Evolutionary conservation across 1,140 invertebrate species (phyloP).

Genomic region (Dendrolimus kikuchii): DNA sequence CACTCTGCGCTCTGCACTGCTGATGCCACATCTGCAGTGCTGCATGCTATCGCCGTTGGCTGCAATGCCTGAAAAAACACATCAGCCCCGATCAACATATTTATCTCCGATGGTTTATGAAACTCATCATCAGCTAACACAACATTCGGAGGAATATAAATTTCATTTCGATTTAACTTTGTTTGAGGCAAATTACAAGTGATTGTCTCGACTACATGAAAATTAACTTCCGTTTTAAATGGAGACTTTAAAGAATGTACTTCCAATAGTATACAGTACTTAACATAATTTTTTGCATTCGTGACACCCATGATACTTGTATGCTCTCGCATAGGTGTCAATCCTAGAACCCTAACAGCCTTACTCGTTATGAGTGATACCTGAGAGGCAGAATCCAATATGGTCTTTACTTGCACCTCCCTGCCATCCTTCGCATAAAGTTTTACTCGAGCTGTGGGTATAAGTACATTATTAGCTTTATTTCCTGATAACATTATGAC

Average conservation of each 20-base stretch:
- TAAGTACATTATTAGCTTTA: slow-evolving; percentile 3
- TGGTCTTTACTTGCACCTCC: slow-evolving; percentile 6
- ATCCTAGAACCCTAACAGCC: neutral
- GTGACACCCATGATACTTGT: slow-evolving; percentile 1
- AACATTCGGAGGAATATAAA: slow-evolving; percentile 14
- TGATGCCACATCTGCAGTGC: slow-evolving; percentile 5
- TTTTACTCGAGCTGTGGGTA: slow-evolving; percentile 4
- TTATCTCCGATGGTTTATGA: slow-evolving; percentile 18
- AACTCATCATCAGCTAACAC: slow-evolving; percentile 15
- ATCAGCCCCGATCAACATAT: slow-evolving; percentile 20
- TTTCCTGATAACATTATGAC: slow-evolving; percentile 6
- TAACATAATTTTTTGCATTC: neutral
- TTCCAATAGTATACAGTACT: neutral
- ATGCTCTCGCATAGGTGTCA: neutral
- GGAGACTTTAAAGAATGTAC: neutral
- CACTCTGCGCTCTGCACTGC: neutral
- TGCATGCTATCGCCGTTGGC: slow-evolving; percentile 1
- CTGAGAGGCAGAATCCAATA: slow-evolving; percentile 6
- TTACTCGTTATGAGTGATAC: slow-evolving; percentile 1
- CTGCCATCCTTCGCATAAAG: neutral
- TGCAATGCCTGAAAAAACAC: slow-evolving; percentile 15
- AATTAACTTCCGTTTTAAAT: neutral
- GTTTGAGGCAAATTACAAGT: no score
- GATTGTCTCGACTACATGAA: slow-evolving; percentile 2
- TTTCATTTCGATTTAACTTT: no score